phyloP scores from a whole-genome alignment of 2,113 vertebrate genomes.

The Mus pahari region DNA sequence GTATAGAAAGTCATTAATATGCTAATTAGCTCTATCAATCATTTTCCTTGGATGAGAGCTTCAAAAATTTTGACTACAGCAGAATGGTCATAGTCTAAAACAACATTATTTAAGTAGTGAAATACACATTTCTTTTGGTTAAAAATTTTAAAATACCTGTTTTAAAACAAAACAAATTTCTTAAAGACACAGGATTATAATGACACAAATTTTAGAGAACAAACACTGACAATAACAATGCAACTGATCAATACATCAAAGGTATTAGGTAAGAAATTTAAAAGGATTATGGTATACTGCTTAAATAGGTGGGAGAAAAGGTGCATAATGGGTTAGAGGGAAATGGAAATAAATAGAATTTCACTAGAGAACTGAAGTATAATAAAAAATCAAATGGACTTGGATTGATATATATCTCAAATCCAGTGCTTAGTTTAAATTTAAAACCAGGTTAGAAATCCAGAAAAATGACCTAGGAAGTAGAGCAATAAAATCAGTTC shows the following conservation, averaged over 20 bases:
- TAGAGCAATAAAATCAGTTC: background rate
- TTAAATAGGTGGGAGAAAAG: background rate
- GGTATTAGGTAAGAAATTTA: background rate
- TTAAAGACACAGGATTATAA: background rate
- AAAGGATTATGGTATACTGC: background rate
- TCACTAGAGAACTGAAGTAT: background rate
- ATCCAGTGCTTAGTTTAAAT: background rate
- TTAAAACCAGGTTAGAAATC: slow-evolving; percentile 4
- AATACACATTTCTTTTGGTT: background rate
- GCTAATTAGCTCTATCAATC: background rate
- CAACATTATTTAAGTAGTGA: background rate
- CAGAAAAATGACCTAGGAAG: background rate
- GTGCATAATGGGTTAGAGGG: background rate
- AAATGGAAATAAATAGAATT: background rate
- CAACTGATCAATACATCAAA: background rate
- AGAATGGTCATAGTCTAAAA: background rate
- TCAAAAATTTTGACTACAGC: background rate
- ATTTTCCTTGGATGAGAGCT: background rate
- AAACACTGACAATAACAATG: background rate
- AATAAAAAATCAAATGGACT: background rate
- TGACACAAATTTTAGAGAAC: background rate
- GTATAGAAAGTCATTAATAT: background rate
- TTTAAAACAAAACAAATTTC: background rate
- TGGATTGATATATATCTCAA: background rate
- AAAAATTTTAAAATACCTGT: background rate